Evolutionary conservation across 1,140 invertebrate species (phyloP), one percentile per base, ranked within the genome.

Genomic region (Limonius californicus): DNA sequence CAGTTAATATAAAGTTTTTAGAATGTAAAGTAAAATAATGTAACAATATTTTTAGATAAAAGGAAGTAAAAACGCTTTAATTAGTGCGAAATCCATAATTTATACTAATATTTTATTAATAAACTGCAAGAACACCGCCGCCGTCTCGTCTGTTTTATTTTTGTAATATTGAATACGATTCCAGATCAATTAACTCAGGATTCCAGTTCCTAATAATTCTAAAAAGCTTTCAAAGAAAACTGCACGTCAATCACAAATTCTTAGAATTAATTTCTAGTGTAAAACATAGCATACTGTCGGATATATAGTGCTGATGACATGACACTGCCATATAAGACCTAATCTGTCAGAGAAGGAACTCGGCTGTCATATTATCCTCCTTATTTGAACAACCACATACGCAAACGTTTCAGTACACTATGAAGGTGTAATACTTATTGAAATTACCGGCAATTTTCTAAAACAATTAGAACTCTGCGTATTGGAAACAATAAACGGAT

Each of bases 171-270:
- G 8, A 50, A 50, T 50, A 50, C 45, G 16, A 12, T 50, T 57
- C 47, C 42, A 35, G 45, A 50, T 59, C 61, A 63, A 70, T 68
- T 70, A 68, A 66, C 61, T 42, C 63, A 66, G 53, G 59, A 65
- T 70, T 65, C 66, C 47, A 70, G 66, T 68, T 66, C 50, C 63
- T 47, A 63, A 62, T 62, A 65, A 59, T 39, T 63, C 54, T 61
- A 68, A 68, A 68, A 68, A 68, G 50, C 43, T 70, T 60, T 59
- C 64, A 64, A 64, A 68, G 66, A 70, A 68, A 64, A 68, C 62
- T 45, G 42, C 35, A 68, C 66, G 68, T 70, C 68, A 70, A 70
- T 66, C 64, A 68, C 61, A 43, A 57, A 59, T 65, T 70, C 68
- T 54, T 53, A 53, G 59, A 70, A 66, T 63, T 54, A 62, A 68